Evolutionary conservation across 2,113 vertebrate genomes (phyloP), one percentile per base, ranked within the genome.

Genomic region (Uria aalge): DNA sequence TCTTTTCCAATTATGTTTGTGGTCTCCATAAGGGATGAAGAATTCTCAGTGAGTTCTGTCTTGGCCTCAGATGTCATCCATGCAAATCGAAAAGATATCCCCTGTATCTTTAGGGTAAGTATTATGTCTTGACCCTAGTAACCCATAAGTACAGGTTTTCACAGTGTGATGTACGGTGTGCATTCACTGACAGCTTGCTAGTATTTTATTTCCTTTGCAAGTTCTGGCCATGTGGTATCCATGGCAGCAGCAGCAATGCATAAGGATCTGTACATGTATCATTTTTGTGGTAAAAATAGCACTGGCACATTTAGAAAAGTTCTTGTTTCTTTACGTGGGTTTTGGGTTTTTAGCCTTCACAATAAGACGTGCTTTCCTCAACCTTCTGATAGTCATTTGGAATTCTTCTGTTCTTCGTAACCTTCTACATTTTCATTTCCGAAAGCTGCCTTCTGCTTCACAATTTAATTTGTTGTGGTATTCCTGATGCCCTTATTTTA

Each of bases 41-140:
- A 99, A 97, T 99, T 99, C 97, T 99, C 99, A 20, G 99, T 99
- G 96, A 99, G 99, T 92, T 99, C 99, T n/a, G 99, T 99, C 83
- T 95, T 99, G 97, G 99, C 99, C 76, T 99, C 99, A 52, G 99
- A 99, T 95, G 99, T 99, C 96, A 99, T 99, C 97, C 99, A 99
- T 43, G 99, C 99, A 95, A 99, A 98, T 97, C 98, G 99, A 96
- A 99, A 99, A 98, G 99, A 99, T 94, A 98, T 99, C 82, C 99
- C 99, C 27, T 99, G 99, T 92, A 99, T 99, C 97, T 99, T 99
- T 96, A 98, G 99, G 98, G 99, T 99, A 97, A 98, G 99, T 98
- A 36, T 93, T 53, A 22, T 5, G 34, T 36, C 56, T 80, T 40
- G 81, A 86, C 75, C 67, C 55, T 66, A 19, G 55, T 84, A 50